A percentile compares a stretch with the other conserved stretches of the same genome.
phyloP scores from a whole-genome alignment of 2,113 vertebrate genomes.

The Toxotes jaculatrix region DNA sequence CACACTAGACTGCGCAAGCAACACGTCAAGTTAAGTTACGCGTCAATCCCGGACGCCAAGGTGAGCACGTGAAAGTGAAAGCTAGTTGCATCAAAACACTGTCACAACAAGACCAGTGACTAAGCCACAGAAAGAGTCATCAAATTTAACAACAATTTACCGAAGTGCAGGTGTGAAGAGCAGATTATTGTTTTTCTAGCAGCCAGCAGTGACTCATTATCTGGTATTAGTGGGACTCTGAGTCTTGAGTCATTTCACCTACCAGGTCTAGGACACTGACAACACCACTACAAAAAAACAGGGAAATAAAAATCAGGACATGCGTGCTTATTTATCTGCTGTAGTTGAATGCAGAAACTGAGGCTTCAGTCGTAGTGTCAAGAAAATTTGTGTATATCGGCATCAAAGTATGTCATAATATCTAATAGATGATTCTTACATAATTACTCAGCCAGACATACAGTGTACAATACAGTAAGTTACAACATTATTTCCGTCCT shows the following conservation, averaged over 20 bases:
- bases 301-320: too few relatives aligned
- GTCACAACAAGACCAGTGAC: neutral
- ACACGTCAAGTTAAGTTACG: neutral
- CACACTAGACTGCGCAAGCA: neutral
- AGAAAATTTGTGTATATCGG: neutral
- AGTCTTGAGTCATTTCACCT: neutral
- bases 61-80: neutral
- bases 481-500: slow-evolving; percentile 13
- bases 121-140: neutral
- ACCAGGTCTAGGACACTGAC: neutral
- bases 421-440: neutral
- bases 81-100: neutral
- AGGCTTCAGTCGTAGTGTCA: neutral
- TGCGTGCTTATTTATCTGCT: too few relatives aligned
- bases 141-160: neutral
- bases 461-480: slow-evolving; percentile 4
- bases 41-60: neutral
- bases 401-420: neutral
- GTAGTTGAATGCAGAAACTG: neutral
- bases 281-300: neutral
- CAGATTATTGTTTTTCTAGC: neutral
- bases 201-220: slow-evolving; percentile 21
- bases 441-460: neutral
- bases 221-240: neutral
- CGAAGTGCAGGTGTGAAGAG: neutral